Conservation (phyloP, 2,797 vertebrate species). For the Ptychobarbus kaznakovi region DNA sequence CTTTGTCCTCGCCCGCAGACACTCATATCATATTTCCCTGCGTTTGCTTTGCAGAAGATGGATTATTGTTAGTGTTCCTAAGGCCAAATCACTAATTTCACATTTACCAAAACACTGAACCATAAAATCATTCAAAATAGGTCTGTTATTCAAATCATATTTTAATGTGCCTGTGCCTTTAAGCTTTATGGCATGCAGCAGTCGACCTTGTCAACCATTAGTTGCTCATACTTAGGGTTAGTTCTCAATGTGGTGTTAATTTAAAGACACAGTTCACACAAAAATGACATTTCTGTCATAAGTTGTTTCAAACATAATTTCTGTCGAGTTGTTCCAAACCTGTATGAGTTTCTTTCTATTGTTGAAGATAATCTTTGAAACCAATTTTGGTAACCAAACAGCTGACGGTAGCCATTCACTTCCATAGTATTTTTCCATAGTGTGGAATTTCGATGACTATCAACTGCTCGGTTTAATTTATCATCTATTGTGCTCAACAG, state of each 20-base stretch:
- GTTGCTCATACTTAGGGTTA: neutral
- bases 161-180: neutral
- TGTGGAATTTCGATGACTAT: neutral
- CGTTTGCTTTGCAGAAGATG: constrained; percentile 40
- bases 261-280: neutral
- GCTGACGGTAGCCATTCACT: neutral
- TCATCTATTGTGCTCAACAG: neutral
- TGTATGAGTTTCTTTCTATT: neutral
- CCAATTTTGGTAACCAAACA: neutral
- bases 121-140: neutral
- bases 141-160: neutral
- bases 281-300: neutral
- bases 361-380: neutral
- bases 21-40: constrained; percentile 56
- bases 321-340: neutral
- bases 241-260: neutral
- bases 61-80: constrained; percentile 45
- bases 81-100: constrained; percentile 28
- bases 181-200: neutral
- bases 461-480: neutral
- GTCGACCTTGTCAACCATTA: neutral
- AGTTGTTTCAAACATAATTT: neutral
- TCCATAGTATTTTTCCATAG: neutral
- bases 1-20: constrained; percentile 55
- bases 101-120: neutral